Percentiles rank a stretch among this genome's conserved stretches.
Conservation (phyloP, 2,888 invertebrate genomes). For the Operophtera brumata region DNA sequence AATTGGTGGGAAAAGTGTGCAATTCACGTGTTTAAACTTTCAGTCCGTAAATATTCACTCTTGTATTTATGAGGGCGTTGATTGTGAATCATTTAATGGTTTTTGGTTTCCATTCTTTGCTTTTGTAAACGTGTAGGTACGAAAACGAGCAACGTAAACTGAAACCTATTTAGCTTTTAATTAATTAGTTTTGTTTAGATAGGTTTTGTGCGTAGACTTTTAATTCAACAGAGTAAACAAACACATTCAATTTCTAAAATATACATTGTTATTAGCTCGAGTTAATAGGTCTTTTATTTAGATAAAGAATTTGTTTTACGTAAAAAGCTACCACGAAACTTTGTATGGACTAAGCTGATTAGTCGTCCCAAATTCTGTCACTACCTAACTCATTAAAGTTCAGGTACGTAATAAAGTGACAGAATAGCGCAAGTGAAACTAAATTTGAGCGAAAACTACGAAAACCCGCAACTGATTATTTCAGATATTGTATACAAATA, state of each 20-base stretch:
- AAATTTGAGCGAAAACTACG: too few relatives aligned
- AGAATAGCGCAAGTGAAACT: too few relatives aligned
- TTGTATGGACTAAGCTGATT: too few relatives aligned
- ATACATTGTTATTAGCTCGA: background rate
- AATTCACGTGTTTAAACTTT: constrained; percentile 69
- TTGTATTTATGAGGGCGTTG: constrained; percentile 62
- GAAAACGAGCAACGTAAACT: constrained; percentile 15
- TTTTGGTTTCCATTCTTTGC: constrained; percentile 41
- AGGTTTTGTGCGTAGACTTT: background rate
- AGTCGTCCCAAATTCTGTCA: too few relatives aligned
- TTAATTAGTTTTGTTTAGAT: constrained; percentile 17
- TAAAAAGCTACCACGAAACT: background rate
- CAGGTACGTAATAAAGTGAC: too few relatives aligned
- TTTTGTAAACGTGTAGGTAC: constrained; percentile 21
- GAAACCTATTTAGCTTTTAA: constrained; percentile 9
- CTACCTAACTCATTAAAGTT: too few relatives aligned
- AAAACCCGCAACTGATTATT: too few relatives aligned
- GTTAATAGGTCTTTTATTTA: background rate
- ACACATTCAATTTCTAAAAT: background rate
- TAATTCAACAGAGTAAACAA: background rate
- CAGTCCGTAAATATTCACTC: constrained; percentile 65
- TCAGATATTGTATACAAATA: too few relatives aligned
- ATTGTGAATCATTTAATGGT: constrained; percentile 53
- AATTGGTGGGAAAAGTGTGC: constrained; percentile 74
- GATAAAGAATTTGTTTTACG: background rate